phyloP scores from a whole-genome alignment of 2,113 vertebrate genomes.

The Oostethus manadensis region DNA sequence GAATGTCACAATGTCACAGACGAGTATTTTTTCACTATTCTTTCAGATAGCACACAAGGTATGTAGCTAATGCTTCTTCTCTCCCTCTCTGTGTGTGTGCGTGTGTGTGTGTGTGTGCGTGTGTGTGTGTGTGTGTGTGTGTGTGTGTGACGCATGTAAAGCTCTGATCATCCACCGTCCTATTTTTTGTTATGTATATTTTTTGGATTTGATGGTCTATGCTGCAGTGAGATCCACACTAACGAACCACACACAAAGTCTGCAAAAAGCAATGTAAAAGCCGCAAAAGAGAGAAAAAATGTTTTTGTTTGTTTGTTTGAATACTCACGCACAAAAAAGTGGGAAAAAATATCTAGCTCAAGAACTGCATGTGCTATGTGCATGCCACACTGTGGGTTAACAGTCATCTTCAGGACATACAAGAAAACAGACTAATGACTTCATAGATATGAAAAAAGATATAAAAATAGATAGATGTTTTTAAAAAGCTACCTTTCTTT shows the following conservation, averaged over 20 bases:
- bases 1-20: slow-evolving; percentile 71
- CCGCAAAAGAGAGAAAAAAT: slow-evolving; percentile 55
- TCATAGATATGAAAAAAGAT: slow-evolving; percentile 59
- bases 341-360: slow-evolving; percentile 73
- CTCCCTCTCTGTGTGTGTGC: slow-evolving; percentile 9
- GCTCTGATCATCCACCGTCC: slow-evolving; percentile 51
- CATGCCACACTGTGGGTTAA: slow-evolving; percentile 80
- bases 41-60: slow-evolving; percentile 58
- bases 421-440: slow-evolving; percentile 67
- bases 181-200: slow-evolving; percentile 35
- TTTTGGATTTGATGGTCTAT: slow-evolving; percentile 36
- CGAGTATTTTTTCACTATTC: slow-evolving; percentile 54
- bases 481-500: slow-evolving; percentile 75
- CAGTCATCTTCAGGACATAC: slow-evolving; percentile 80
- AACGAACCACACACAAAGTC: slow-evolving; percentile 66
- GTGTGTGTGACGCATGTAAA: slow-evolving; percentile 40
- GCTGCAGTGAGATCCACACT: slow-evolving; percentile 67
- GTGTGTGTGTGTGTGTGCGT: slow-evolving; percentile 13
- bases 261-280: slow-evolving; percentile 74
- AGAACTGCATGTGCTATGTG: slow-evolving; percentile 83
- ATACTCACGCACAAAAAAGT: slow-evolving; percentile 47
- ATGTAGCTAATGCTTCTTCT: slow-evolving; percentile 57
- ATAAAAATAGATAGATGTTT: slow-evolving; percentile 77
- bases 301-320: slow-evolving; percentile 23
- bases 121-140: slow-evolving; percentile 10